Percentiles rank a stretch among this genome's conserved stretches.
These are phyloP conservation scores for Hydriomena furcata DNA, from an alignment of 2,888 invertebrate genomes.

Conservation along the genomic window DNA sequence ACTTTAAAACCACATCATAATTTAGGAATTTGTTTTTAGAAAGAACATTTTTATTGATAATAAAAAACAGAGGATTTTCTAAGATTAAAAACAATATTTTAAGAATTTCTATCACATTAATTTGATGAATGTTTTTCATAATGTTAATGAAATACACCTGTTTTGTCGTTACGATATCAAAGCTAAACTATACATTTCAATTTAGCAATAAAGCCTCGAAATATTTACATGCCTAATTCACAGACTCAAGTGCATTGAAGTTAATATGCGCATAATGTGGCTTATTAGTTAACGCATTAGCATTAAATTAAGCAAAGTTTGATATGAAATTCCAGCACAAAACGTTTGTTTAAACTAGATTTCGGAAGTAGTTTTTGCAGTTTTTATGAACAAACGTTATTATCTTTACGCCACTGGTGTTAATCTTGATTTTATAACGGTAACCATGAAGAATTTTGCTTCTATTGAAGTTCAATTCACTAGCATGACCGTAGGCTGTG, in stretches of 20 bases:
- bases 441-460: slow-evolving; percentile 15
- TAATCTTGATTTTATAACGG: slow-evolving; percentile 29
- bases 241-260: neutral
- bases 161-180: neutral
- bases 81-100: too few relatives aligned
- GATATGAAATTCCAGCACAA: neutral
- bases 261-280: slow-evolving; percentile 11
- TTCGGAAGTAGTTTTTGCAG: neutral
- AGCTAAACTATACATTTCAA: neutral
- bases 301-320: neutral
- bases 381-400: slow-evolving; percentile 24
- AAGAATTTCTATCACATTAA: too few relatives aligned
- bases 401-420: slow-evolving; percentile 19
- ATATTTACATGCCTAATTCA: slow-evolving; percentile 6
- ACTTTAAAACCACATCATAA: too few relatives aligned
- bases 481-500: slow-evolving; percentile 7
- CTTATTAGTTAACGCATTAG: neutral
- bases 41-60: too few relatives aligned
- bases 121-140: too few relatives aligned
- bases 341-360: too few relatives aligned
- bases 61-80: too few relatives aligned
- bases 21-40: too few relatives aligned
- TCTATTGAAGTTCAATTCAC: slow-evolving; percentile 17
- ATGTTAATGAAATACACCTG: neutral
- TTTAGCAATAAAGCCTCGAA: neutral